These are phyloP conservation scores for Byasa hedistus DNA, from an alignment of 2,888 invertebrate genomes.

Conservation along the genomic window DNA sequence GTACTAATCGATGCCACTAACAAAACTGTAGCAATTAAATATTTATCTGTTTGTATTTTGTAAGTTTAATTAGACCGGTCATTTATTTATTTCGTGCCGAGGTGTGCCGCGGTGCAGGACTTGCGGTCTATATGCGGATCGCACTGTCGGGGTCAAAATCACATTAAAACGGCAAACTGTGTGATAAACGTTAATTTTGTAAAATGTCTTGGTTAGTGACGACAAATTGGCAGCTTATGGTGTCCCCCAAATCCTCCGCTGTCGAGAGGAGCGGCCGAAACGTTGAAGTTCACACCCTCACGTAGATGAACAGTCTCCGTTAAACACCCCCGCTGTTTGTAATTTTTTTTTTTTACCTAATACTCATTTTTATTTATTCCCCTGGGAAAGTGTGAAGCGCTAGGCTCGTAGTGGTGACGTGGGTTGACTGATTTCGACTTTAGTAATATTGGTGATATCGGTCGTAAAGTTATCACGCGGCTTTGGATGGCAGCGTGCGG, in stretches of 20 bases:
- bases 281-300: not conserved
- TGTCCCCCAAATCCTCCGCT: not conserved
- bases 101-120: not conserved
- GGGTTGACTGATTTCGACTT: too few relatives aligned
- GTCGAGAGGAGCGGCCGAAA: not conserved
- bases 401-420: too few relatives aligned
- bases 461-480: not conserved
- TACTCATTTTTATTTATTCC: too few relatives aligned
- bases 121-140: too few relatives aligned
- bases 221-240: not conserved
- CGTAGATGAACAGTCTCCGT: not conserved
- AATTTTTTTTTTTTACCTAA: too few relatives aligned
- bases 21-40: not conserved
- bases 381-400: too few relatives aligned
- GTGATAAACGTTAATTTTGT: not conserved
- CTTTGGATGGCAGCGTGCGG: slow-evolving; percentile 20
- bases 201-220: not conserved
- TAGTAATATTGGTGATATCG: too few relatives aligned
- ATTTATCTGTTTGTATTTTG: not conserved
- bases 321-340: too few relatives aligned
- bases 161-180: not conserved
- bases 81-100: not conserved
- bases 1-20: too few relatives aligned
- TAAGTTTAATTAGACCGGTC: not conserved
- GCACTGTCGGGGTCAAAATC: not conserved